Base-by-base conservation (phyloP, 2,113 vertebrate genomes). In the Nibea coibor region DNA sequence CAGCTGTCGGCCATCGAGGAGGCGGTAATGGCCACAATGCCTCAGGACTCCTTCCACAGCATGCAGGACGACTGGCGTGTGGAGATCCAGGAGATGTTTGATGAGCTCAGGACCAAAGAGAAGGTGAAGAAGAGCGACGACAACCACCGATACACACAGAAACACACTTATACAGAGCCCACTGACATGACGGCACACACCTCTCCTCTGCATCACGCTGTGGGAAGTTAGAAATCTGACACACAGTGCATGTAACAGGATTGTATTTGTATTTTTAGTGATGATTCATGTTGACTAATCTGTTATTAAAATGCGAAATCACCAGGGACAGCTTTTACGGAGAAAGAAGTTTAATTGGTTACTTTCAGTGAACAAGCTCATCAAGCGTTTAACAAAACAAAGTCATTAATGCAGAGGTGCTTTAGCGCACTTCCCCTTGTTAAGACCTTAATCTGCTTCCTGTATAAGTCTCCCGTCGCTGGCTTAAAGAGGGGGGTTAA, bases 31-130 rank as follows among this genome's bases (percentile, higher is more conserved):
- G 97, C 97, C 53, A 97, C 97, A 58, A 97, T 99, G 97, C 98
- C 97, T 24, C 97, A 97, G 91, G 97, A 98, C 61, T 99, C 98
- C 50, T 98, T 99, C 83, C 97, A 99, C 91, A 98, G 97, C 81
- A 97, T 99, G 98, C 98, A 99, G 95, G 97, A 99, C 50, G 96
- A 99, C 93, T 99, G 98, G 98, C 97, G 97, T n/a, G 90, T 98
- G 89, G 98, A 99, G 93, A 99, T 99, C 86, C 97, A 98, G 82
- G 97, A 98, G 76, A 99, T 99, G 97, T 99, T 99, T 74, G 96
- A 97, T 78, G 98, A 99, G 89, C 84, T 99, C 80, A 96, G 97
- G 84, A 98, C 97, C 81, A 99, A 97, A 93, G 98, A 99, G 92
- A 98, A 99, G 94, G 98, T 99, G 63, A 5, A 4, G 15, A 20